Evolutionary conservation across 2,888 invertebrate species (phyloP).

Genomic region (Periphyllus acericola): DNA sequence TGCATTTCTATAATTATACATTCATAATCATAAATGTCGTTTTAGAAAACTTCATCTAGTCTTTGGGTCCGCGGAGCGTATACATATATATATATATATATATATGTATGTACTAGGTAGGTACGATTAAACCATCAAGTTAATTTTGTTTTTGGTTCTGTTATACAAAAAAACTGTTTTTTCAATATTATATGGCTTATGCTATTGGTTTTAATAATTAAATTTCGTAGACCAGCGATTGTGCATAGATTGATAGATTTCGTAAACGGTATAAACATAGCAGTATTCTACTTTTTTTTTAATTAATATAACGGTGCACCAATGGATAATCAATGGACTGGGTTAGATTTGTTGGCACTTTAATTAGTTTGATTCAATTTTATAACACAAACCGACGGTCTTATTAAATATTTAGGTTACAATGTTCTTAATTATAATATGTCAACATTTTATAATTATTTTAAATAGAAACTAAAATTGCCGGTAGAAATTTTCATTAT

Average conservation of each 20-base stretch:
- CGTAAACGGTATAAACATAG: constrained; percentile 5
- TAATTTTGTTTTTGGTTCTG: no score
- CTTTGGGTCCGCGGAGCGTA: background rate
- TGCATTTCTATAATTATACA: no score
- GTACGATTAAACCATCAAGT: no score
- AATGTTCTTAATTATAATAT: background rate
- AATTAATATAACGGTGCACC: constrained; percentile 33
- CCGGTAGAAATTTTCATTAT: background rate
- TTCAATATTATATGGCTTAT: background rate
- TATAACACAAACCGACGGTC: no score
- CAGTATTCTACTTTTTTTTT: constrained; percentile 27
- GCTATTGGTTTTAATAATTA: constrained; percentile 9
- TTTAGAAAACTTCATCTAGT: background rate
- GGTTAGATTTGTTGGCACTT: background rate
- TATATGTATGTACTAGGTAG: background rate
- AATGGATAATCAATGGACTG: background rate
- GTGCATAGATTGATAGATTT: background rate
- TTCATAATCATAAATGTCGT: background rate
- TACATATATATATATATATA: background rate
- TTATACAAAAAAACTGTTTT: background rate
- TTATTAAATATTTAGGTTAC: no score
- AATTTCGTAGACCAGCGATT: background rate
- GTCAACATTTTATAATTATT: background rate
- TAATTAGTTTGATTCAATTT: background rate
- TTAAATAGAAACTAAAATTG: background rate